Evolutionary conservation across 2,888 invertebrate genomes (phyloP), one percentile per base, ranked within the genome.

Genomic region (Eristalis intricaria): DNA sequence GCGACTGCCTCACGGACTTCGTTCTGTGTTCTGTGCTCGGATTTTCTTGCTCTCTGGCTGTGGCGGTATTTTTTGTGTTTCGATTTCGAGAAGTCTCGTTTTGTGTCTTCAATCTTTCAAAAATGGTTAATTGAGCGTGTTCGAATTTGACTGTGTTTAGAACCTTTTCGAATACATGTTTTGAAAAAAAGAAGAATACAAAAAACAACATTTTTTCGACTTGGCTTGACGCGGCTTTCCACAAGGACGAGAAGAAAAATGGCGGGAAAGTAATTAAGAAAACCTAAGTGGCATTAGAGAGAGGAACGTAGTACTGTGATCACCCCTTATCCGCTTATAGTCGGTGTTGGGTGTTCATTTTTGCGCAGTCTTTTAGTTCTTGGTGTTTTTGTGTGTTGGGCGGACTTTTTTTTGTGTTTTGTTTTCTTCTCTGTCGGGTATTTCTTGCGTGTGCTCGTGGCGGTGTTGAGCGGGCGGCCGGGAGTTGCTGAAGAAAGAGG

Each of bases 191-290:
- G 1, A 4, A 29, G 29, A 29, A n/a, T n/a, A n/a, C n/a, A n/a
- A n/a, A 5, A 43, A 50, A 50, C 15, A n/a, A 19, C 19, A 8
- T 50, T n/a, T 19, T n/a, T 19, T 50, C 26, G 8, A 19, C 19
- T 19, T 50, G 2, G 2, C 2, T 50, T 19, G 10, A 19, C 50
- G 19, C 50, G 50, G 5, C 50, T 22, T n/a, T 50, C 7, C 50
- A 32, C 10, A 29, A 61, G 23, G 38, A 68, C 29, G n/a, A 4
- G 7, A 3, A 38, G 15, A n/a, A 70, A 88, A 84, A 88, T 88
- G 88, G 88, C 88, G 88, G 70, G 88, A 88, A 88, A 88, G 81
- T 84, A 84, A 88, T 88, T 81, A 81, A 77, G 74, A 74, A 84
- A 78, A 29, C 22, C 71, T 71, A 78, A 70, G 74, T n/a, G 56